A percentile compares a stretch with the other conserved stretches of the same genome.
phyloP scores from a whole-genome alignment of 2,888 invertebrate species.

The Drosophila macrospina region DNA sequence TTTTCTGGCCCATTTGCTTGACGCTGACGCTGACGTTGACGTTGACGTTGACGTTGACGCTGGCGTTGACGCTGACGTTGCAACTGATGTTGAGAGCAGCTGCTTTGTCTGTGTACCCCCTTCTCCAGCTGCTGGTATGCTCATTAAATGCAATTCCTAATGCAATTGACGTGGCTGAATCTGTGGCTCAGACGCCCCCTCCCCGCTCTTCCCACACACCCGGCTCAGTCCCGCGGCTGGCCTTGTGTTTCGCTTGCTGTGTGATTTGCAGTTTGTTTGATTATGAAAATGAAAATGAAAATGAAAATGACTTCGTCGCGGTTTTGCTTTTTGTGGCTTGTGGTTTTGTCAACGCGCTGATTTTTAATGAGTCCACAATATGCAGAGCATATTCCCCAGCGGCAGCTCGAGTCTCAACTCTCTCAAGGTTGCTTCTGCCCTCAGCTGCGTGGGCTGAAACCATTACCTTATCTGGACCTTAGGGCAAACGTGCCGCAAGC shows the following conservation, averaged over 20 bases:
- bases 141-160: conserved; percentile 76
- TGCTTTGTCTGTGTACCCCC: conserved; percentile 10
- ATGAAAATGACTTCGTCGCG: conserved; percentile 57
- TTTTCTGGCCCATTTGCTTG: conserved; percentile 70
- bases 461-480: conserved; percentile 35
- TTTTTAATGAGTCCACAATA: conserved; percentile 72
- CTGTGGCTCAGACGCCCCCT: conserved; percentile 21
- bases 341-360: conserved; percentile 30
- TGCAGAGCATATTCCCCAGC: conserved; percentile 36
- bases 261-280: conserved; percentile 70
- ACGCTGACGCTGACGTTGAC: conserved; percentile 17
- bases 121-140: conserved; percentile 24
- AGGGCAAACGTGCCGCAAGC: conserved; percentile 22
- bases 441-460: conserved; percentile 4
- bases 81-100: conserved; percentile 31
- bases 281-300: conserved; percentile 74
- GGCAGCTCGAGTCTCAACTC: conserved; percentile 7
- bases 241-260: conserved; percentile 44
- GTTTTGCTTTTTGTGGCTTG: conserved; percentile 45
- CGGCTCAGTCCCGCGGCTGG: conserved; percentile 2
- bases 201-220: neutral
- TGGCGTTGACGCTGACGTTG: conserved; percentile 17
- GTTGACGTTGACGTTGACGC: conserved; percentile 24
- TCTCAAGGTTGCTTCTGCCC: conserved; percentile 26
- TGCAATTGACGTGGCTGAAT: conserved; percentile 72